These are phyloP conservation scores for Hypanus sabinus DNA, from an alignment of 2,113 vertebrate genomes.

Conservation along the genomic window DNA sequence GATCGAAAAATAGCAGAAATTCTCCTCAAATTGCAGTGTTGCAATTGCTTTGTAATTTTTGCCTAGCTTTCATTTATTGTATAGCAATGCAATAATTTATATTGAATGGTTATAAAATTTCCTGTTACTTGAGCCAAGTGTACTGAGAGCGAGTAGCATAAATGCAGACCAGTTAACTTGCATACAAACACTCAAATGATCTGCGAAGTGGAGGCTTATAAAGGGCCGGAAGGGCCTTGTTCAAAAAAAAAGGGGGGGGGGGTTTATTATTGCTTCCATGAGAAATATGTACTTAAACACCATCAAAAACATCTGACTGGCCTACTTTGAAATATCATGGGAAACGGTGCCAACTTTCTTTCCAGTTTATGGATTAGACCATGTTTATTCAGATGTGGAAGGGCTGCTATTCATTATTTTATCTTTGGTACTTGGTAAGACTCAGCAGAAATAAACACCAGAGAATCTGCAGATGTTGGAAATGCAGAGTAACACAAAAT, in stretches of 20 bases:
- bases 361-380: neutral
- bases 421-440: neutral
- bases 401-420: neutral
- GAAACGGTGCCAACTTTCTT: neutral
- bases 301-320: neutral
- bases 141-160: too few relatives aligned
- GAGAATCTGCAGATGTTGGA: too few relatives aligned
- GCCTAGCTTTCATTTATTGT: too few relatives aligned
- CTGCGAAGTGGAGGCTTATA: neutral
- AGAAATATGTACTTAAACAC: neutral
- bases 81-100: neutral
- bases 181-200: neutral
- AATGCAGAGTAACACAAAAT: too few relatives aligned
- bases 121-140: too few relatives aligned
- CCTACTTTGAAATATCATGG: neutral
- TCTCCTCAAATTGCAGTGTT: neutral
- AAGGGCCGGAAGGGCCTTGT: neutral
- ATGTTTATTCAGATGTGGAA: neutral
- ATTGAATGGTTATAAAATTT: neutral
- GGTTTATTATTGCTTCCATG: neutral
- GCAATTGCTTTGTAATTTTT: neutral
- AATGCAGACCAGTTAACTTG: too few relatives aligned
- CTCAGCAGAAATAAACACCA: neutral
- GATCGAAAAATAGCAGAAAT: too few relatives aligned
- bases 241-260: neutral